A percentile compares a stretch with the other conserved stretches of the same genome.
These are phyloP conservation scores for Melanotaenia duboulayi DNA, from an alignment of 2,113 vertebrate species.

Conservation along the genomic window DNA sequence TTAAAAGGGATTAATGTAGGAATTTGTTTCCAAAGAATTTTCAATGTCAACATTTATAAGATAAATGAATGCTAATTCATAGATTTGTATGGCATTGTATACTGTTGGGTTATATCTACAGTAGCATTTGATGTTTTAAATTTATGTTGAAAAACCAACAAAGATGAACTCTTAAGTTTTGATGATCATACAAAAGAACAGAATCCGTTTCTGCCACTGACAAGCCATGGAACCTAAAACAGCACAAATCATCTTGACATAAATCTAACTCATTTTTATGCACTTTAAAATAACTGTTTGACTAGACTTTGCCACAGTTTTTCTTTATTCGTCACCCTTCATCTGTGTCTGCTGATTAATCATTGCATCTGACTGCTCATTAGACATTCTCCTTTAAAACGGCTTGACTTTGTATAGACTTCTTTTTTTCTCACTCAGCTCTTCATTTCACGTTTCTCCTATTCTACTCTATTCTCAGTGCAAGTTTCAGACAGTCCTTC, in stretches of 20 bases:
- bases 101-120: conserved; percentile 31
- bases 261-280: not conserved
- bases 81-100: too few relatives aligned
- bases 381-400: conserved; percentile 60
- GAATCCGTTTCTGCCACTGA: not conserved
- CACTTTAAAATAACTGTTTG: conserved; percentile 21
- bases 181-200: conserved; percentile 12
- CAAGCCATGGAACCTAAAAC: not conserved
- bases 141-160: not conserved
- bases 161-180: conserved; percentile 4
- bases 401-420: conserved; percentile 64
- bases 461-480: conserved; percentile 27
- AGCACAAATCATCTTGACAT: not conserved
- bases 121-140: conserved; percentile 29
- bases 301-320: conserved; percentile 13
- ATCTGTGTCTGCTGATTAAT: conserved; percentile 61
- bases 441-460: conserved; percentile 33
- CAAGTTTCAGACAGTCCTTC: conserved; percentile 60
- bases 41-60: conserved; percentile 54
- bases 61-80: conserved; percentile 34
- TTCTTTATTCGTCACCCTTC: conserved; percentile 12
- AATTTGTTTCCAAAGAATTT: conserved; percentile 60
- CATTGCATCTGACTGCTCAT: conserved; percentile 61
- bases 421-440: conserved; percentile 31
- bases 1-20: conserved; percentile 43